Conservation (phyloP, 2,797 vertebrate species). For the Pampus argenteus region DNA sequence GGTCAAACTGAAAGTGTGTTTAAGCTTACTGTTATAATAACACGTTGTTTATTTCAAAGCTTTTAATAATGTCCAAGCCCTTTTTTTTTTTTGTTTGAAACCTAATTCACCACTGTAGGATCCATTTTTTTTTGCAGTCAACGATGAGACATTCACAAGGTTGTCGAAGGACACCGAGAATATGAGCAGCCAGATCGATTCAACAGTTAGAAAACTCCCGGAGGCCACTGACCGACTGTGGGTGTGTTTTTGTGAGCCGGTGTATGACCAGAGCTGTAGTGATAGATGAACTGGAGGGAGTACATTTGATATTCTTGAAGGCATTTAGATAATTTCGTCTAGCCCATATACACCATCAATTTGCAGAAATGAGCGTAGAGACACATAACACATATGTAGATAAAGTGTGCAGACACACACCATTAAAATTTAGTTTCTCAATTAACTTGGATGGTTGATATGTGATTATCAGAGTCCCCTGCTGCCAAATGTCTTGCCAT, state of each 20-base stretch:
- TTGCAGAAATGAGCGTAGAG: constrained; percentile 34
- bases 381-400: constrained; percentile 9
- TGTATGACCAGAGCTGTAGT: constrained; percentile 33
- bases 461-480: constrained; percentile 18
- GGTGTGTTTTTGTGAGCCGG: constrained; percentile 50
- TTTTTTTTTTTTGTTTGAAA: constrained; percentile 49
- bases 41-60: constrained; percentile 32
- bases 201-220: constrained; percentile 61
- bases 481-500: constrained; percentile 9
- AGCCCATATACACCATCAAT: constrained; percentile 16
- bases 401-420: constrained; percentile 15
- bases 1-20: constrained; percentile 45
- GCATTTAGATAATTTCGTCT: constrained; percentile 32
- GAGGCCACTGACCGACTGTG: constrained; percentile 55
- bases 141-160: constrained; percentile 68
- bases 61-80: constrained; percentile 53
- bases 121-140: constrained; percentile 46
- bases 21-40: constrained; percentile 11
- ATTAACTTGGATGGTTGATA: constrained; percentile 17
- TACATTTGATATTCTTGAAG: constrained; percentile 40
- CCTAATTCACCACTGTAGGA: constrained; percentile 53
- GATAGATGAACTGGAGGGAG: constrained; percentile 26
- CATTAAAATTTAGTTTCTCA: constrained; percentile 14
- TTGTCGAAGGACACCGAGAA: constrained; percentile 68
- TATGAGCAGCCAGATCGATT: constrained; percentile 67